Evolutionary conservation across 2,113 vertebrate species (phyloP).

Genomic region (Pelusios castaneus): DNA sequence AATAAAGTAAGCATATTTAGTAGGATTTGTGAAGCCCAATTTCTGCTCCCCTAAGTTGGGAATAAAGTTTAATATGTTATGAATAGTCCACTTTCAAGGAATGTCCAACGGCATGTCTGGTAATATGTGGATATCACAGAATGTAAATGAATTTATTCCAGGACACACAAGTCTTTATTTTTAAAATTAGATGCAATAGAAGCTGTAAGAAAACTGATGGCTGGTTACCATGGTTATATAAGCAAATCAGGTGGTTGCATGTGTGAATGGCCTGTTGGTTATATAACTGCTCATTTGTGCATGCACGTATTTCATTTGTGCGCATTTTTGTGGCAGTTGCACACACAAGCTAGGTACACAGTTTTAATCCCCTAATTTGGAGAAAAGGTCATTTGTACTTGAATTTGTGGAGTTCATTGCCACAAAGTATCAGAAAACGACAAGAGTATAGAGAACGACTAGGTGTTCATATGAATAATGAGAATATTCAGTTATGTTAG

Average conservation of each 20-base stretch:
- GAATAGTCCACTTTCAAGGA: slow-evolving; percentile 18
- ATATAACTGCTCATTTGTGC: slow-evolving; percentile 16
- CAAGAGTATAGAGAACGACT: slow-evolving; percentile 10
- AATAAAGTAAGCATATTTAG: slow-evolving; percentile 12
- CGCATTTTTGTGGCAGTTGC: slow-evolving; percentile 2
- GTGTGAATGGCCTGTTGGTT: slow-evolving; percentile 41
- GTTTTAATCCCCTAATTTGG: background rate
- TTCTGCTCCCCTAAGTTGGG: background rate
- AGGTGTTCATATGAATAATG: background rate
- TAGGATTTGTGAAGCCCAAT: slow-evolving; percentile 15
- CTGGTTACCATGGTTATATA: slow-evolving; percentile 50
- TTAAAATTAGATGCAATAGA: slow-evolving; percentile 12
- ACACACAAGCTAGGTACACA: background rate
- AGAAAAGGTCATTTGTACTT: background rate
- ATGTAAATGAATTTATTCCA: background rate
- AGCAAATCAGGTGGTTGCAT: slow-evolving; percentile 51
- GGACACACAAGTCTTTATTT: background rate
- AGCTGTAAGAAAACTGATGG: background rate
- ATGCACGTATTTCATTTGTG: slow-evolving; percentile 32
- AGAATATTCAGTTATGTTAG: background rate
- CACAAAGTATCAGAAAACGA: background rate
- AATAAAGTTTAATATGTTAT: background rate
- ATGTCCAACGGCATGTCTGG: background rate
- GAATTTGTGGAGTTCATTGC: background rate
- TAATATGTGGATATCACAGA: background rate